Percentiles rank a stretch among this genome's conserved stretches.
Evolutionary conservation across 2,888 invertebrate species (phyloP).

Genomic region (Oscheius sp.): DNA sequence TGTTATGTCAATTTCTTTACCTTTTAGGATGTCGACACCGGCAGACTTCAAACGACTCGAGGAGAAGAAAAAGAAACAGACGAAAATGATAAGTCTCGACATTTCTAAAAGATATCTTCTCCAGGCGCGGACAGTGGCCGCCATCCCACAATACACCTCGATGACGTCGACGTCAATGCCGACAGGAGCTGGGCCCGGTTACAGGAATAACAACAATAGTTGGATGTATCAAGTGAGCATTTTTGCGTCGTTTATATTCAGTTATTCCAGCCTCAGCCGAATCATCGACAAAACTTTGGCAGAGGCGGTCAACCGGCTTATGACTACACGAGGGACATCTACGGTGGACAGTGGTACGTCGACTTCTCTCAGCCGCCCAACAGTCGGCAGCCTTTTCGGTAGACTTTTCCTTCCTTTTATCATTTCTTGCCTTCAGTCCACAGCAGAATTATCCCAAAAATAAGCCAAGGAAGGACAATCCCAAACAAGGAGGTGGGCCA

Average conservation of each 20-base stretch:
- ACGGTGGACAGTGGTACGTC: not conserved
- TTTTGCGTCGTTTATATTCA: not conserved
- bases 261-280: not conserved
- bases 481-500: too few relatives aligned
- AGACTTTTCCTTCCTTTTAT: too few relatives aligned
- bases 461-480: too few relatives aligned
- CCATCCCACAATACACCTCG: not conserved
- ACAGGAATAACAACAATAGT: not conserved
- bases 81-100: not conserved
- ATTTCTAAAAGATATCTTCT: not conserved
- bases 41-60: not conserved
- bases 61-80: conserved; percentile 2
- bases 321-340: not conserved
- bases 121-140: too few relatives aligned
- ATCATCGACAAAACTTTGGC: not conserved
- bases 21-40: conserved; percentile 14
- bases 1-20: not conserved
- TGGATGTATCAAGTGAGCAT: conserved; percentile 1
- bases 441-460: too few relatives aligned
- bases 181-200: too few relatives aligned
- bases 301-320: not conserved
- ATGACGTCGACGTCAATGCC: not conserved
- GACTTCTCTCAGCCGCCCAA: too few relatives aligned
- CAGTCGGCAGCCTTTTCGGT: too few relatives aligned
- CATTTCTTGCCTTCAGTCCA: too few relatives aligned